phyloP scores from a whole-genome alignment of 2,113 vertebrate species.

The Gavialis gangeticus region DNA sequence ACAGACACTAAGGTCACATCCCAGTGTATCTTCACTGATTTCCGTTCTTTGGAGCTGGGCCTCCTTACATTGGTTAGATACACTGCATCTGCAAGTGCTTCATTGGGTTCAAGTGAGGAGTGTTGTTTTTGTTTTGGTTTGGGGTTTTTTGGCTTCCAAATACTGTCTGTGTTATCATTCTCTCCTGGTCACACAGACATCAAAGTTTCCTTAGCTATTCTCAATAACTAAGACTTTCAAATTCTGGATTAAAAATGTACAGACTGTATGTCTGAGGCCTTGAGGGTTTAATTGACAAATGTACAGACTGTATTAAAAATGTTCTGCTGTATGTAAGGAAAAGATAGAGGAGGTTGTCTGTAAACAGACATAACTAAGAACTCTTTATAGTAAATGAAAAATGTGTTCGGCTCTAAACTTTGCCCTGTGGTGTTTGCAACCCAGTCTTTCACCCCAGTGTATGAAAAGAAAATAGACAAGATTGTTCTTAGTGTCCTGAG shows the following conservation, averaged over 20 bases:
- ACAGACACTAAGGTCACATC: not conserved
- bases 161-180: accelerated
- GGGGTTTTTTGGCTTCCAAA: not conserved
- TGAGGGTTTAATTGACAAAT: too few species aligned
- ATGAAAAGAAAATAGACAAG: too few species aligned
- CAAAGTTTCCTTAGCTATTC: not conserved
- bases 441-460: not conserved
- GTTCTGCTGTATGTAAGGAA: too few species aligned
- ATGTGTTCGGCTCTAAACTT: too few species aligned
- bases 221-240: not conserved
- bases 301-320: too few species aligned
- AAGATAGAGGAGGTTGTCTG: not conserved
- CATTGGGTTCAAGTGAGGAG: not conserved
- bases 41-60: not conserved
- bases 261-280: not conserved
- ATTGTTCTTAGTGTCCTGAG: too few species aligned
- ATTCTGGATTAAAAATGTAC: not conserved
- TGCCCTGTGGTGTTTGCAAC: not conserved
- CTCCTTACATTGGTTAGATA: not conserved
- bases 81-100: not conserved
- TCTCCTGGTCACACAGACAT: not conserved
- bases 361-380: not conserved
- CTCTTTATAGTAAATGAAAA: too few species aligned
- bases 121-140: not conserved
- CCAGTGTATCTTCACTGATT: not conserved